These are phyloP conservation scores for Nothocercus nigrocapillus DNA, from an alignment of 2,113 vertebrate species.

Conservation along the genomic window DNA sequence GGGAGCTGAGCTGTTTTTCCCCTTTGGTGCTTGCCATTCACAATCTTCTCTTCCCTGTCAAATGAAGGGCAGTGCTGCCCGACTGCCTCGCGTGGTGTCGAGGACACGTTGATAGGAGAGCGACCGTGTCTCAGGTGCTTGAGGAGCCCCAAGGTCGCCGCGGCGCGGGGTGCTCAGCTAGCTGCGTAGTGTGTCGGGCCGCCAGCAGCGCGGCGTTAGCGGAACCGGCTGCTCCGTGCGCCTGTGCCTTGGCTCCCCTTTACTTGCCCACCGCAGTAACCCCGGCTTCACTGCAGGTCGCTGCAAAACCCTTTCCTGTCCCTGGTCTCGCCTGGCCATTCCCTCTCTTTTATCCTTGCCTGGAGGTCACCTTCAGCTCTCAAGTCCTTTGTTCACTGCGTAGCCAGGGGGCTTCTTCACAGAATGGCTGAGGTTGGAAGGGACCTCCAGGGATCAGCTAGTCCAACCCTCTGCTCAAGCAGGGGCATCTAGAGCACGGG, in stretches of 20 bases:
- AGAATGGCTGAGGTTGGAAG: too few species aligned
- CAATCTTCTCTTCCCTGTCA: neutral
- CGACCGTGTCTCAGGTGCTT: neutral
- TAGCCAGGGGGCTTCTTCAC: accelerated
- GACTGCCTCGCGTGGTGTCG: neutral
- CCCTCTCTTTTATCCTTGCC: neutral
- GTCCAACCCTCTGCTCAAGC: too few species aligned
- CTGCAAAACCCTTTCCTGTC: neutral
- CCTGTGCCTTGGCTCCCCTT: accelerated
- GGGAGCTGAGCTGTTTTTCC: neutral
- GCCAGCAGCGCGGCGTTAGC: accelerated
- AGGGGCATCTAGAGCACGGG: too few species aligned
- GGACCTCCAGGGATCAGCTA: too few species aligned
- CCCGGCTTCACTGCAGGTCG: neutral
- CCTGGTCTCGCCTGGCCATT: neutral
- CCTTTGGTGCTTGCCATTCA: neutral
- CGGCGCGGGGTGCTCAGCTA: neutral
- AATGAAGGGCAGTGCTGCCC: neutral
- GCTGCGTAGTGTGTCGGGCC: neutral
- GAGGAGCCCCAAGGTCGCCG: neutral
- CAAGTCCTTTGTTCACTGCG: neutral
- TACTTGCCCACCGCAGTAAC: neutral
- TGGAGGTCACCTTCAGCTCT: neutral
- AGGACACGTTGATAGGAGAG: accelerated
- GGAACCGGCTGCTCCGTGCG: neutral